Evolutionary conservation across 2,888 invertebrate genomes (phyloP), one percentile per base, ranked within the genome.

Genomic region (Diplazon laetatorius): DNA sequence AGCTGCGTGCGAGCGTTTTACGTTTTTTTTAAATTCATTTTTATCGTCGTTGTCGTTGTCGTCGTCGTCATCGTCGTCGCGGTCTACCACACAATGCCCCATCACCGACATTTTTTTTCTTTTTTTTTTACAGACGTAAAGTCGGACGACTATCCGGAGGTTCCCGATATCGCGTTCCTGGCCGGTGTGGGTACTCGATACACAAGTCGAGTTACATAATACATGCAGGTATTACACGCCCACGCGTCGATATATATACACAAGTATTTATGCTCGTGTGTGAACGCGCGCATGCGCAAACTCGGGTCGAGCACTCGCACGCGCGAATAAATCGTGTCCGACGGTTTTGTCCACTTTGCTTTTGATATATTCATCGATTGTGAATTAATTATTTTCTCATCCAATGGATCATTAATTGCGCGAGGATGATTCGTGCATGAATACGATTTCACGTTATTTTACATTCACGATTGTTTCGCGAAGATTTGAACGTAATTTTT

Each of bases 131-230:
- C 30, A 65, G 57, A 44, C 60, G 44, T 4, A 1, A n/a, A 42
- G 42, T 16, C 22, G 20, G 37, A 37, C 50, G 65, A 85, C 83
- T 84, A 84, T 85, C 86, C 82, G 79, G n/a, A 82, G 78, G 81
- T 72, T 37, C n/a, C 22, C 73, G 78, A 74, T 84, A 85, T 86
- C 82, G n/a, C n/a, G 81, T 62, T 12, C 50, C 48, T 62, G 81
- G 84, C n/a, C 30, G 14, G 30, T 85, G 85, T 81, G 86, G 84
- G 85, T 86, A 85, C 81, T 86, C 85, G 84, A 81, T 86, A 84
- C 85, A 84, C 85, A 84, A 74, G 81, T 72, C 74, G 74, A 80
- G 37, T 52, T 66, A 39, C 50, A 22, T 66, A 39, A 52, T 39
- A 10, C 35, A 55, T 35, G 8, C 55, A 55, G 9, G 16, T 30